Evolutionary conservation across 2,113 vertebrate genomes (phyloP).

Genomic region (Paramormyrops kingsleyae): DNA sequence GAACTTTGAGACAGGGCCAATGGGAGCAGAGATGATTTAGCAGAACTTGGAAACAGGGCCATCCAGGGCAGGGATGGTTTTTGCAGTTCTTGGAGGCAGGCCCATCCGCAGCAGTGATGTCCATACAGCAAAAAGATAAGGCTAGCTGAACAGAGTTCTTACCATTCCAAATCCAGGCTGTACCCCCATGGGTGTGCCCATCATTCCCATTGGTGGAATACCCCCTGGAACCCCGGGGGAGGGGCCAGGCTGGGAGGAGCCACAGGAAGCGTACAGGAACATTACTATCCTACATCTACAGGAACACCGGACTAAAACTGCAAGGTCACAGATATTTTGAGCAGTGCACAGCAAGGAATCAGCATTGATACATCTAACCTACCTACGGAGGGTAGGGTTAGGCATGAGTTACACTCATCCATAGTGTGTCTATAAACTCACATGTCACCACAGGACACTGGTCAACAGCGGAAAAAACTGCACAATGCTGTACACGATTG

Average conservation of each 20-base stretch:
- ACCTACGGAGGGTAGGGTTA: background rate
- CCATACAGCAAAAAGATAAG: background rate
- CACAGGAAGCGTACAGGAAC: slow-evolving; percentile 45
- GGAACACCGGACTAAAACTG: slow-evolving; percentile 27
- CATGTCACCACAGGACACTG: background rate
- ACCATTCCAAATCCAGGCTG: slow-evolving; percentile 89
- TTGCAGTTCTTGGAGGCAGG: background rate
- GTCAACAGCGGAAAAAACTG: background rate
- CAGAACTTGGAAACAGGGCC: background rate
- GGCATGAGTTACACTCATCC: background rate
- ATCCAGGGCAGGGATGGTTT: background rate
- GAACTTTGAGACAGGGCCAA: background rate
- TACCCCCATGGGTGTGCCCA: slow-evolving; percentile 59
- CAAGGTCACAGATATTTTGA: slow-evolving; percentile 29
- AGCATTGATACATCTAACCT: background rate
- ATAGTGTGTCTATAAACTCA: background rate
- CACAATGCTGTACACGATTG: background rate
- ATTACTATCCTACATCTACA: slow-evolving; percentile 49
- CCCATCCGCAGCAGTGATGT: background rate
- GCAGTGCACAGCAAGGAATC: background rate
- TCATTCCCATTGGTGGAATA: slow-evolving; percentile 50
- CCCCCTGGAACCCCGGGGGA: slow-evolving; percentile 56
- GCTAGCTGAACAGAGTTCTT: slow-evolving; percentile 40
- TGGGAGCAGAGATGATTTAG: background rate
- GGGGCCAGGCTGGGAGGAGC: slow-evolving; percentile 45